Conservation (phyloP, 2,797 vertebrate species). For the Siniperca obscura region DNA sequence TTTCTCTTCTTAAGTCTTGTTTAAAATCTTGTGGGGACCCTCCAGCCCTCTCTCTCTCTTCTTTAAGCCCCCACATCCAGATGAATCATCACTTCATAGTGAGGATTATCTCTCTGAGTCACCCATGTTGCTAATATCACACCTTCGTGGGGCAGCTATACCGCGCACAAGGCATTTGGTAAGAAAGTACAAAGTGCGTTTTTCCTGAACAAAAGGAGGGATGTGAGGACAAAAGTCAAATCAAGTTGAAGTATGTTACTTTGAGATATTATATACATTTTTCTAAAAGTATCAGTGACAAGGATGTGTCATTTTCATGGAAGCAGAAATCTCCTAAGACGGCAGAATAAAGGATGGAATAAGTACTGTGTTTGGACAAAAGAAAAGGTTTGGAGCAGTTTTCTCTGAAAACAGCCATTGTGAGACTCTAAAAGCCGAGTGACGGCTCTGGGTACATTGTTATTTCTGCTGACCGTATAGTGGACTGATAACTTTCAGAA, state of each 20-base stretch:
- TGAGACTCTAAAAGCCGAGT: slow-evolving; percentile 23
- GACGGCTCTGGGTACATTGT: slow-evolving; percentile 42
- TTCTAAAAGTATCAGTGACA: slow-evolving; percentile 19
- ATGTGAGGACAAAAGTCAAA: slow-evolving; percentile 41
- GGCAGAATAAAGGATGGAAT: slow-evolving; percentile 26
- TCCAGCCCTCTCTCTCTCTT: slow-evolving; percentile 1
- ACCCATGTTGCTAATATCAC: slow-evolving; percentile 46
- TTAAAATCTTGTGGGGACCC: slow-evolving; percentile 49
- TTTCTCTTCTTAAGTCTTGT: slow-evolving; percentile 36
- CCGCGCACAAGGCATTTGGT: slow-evolving; percentile 21
- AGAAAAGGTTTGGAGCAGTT: slow-evolving; percentile 13
- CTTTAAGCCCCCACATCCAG: slow-evolving; percentile 49
- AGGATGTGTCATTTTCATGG: not conserved
- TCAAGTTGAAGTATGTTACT: slow-evolving; percentile 34
- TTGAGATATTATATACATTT: slow-evolving; percentile 27
- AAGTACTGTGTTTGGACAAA: slow-evolving; percentile 26
- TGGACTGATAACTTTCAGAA: slow-evolving; percentile 30
- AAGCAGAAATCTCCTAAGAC: slow-evolving; percentile 22
- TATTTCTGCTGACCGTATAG: slow-evolving; percentile 67
- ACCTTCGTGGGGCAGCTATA: slow-evolving; percentile 26
- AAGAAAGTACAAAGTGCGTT: slow-evolving; percentile 30
- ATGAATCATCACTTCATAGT: slow-evolving; percentile 69
- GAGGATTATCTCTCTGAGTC: slow-evolving; percentile 66
- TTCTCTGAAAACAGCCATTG: slow-evolving; percentile 31
- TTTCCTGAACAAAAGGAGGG: slow-evolving; percentile 48